Percentiles rank a stretch among this genome's conserved stretches.
phyloP scores from a whole-genome alignment of 2,113 vertebrate species.

The Anolis carolinensis region DNA sequence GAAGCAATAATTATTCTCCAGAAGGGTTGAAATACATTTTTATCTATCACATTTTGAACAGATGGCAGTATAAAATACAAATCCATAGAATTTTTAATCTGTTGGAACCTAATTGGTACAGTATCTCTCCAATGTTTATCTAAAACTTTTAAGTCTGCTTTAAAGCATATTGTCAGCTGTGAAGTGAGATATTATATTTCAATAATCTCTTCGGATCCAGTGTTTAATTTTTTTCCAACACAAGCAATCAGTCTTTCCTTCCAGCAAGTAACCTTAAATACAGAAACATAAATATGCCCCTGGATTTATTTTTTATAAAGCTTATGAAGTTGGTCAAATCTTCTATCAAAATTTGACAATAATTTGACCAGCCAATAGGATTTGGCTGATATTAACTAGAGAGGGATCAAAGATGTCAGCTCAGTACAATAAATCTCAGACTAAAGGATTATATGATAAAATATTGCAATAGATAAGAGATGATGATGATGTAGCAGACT shows the following conservation, averaged over 20 bases:
- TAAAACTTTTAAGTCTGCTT: constrained; percentile 25
- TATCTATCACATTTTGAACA: constrained; percentile 43
- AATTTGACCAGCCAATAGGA: constrained; percentile 3
- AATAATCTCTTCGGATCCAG: constrained; percentile 11
- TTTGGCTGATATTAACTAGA: constrained; percentile 20
- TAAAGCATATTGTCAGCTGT: constrained; percentile 20
- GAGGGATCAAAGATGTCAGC: neutral
- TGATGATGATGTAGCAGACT: constrained; percentile 30
- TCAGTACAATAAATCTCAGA: constrained; percentile 23
- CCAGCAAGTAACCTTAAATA: neutral
- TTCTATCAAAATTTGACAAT: constrained; percentile 23
- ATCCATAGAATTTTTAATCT: constrained; percentile 36
- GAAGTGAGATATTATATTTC: constrained; percentile 12
- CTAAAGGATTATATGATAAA: constrained; percentile 24
- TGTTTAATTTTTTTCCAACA: neutral
- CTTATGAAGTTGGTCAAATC: constrained; percentile 9
- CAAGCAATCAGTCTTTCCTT: constrained; percentile 15
- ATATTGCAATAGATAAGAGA: constrained; percentile 28
- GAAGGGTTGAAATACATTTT: constrained; percentile 41
- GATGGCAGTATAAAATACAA: constrained; percentile 39
- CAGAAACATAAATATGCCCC: constrained; percentile 1
- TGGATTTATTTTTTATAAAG: neutral
- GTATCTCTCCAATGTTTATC: constrained; percentile 27
- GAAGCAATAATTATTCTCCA: constrained; percentile 44
- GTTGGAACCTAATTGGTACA: constrained; percentile 28